phyloP scores from a whole-genome alignment of 2,888 invertebrate genomes.

The Aethes cnicana region DNA sequence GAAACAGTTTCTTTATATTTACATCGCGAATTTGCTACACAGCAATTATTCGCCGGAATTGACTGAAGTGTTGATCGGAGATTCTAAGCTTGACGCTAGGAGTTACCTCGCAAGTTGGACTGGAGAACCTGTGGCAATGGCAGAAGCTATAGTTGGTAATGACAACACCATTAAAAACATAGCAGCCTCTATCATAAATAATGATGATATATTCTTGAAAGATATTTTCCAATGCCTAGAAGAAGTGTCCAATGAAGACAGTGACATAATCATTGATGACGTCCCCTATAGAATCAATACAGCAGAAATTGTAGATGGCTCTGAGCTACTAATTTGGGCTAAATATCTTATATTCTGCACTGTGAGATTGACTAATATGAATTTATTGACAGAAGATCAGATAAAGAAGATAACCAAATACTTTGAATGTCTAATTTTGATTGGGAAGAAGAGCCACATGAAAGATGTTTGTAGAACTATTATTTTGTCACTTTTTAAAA shows the following conservation, averaged over 20 bases:
- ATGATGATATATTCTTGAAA: slow-evolving; percentile 50
- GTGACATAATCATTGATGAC: slow-evolving; percentile 48
- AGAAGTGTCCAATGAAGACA: slow-evolving; percentile 44
- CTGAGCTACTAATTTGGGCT: slow-evolving; percentile 66
- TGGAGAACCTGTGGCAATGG: slow-evolving; percentile 50
- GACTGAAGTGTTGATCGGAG: slow-evolving; percentile 74
- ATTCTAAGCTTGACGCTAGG: slow-evolving; percentile 68
- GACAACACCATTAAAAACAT: slow-evolving; percentile 59
- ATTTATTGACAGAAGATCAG: slow-evolving; percentile 48
- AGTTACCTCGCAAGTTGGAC: slow-evolving; percentile 80
- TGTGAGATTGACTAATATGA: slow-evolving; percentile 59
- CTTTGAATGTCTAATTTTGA: slow-evolving; percentile 56
- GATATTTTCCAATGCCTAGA: slow-evolving; percentile 60
- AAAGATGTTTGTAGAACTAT: slow-evolving; percentile 57
- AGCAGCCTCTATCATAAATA: slow-evolving; percentile 66
- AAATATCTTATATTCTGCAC: slow-evolving; percentile 69
- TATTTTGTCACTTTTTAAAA: slow-evolving; percentile 60
- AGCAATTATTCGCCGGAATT: slow-evolving; percentile 79
- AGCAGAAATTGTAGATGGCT: slow-evolving; percentile 50
- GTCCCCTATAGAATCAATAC: slow-evolving; percentile 50
- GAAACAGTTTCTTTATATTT: slow-evolving; percentile 66
- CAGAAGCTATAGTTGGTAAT: slow-evolving; percentile 55
- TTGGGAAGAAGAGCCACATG: slow-evolving; percentile 58
- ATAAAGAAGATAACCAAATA: slow-evolving; percentile 54
- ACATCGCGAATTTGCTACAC: slow-evolving; percentile 82